Evolutionary conservation across 2,113 vertebrate genomes (phyloP).

Genomic region (Actenoides lindsayi): DNA sequence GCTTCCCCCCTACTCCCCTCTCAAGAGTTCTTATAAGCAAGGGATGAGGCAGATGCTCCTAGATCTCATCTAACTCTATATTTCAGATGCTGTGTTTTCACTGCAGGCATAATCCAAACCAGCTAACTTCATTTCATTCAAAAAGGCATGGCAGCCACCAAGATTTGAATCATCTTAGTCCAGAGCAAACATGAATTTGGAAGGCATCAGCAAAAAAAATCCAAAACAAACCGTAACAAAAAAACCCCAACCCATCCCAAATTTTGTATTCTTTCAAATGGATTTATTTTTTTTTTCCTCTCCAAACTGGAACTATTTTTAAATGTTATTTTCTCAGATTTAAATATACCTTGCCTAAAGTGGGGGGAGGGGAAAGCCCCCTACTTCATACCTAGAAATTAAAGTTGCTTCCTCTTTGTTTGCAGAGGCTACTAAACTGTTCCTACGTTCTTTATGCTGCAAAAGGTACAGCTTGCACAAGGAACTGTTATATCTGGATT

Average conservation of each 20-base stretch:
- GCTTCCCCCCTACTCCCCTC: neutral
- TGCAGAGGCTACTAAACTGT: neutral
- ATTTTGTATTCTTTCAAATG: conserved; percentile 34
- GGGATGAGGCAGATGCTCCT: neutral
- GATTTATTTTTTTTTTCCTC: neutral
- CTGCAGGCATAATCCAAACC: neutral
- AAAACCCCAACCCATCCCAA: neutral
- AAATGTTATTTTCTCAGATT: conserved; percentile 29
- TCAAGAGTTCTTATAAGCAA: neutral
- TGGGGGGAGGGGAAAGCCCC: neutral
- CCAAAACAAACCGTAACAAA: neutral
- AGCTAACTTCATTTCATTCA: neutral
- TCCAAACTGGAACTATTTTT: neutral
- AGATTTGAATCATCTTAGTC: neutral
- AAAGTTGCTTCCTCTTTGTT: neutral
- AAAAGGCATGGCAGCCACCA: neutral
- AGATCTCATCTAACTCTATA: neutral
- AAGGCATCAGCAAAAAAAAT: neutral
- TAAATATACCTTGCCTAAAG: conserved; percentile 29
- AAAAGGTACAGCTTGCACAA: neutral
- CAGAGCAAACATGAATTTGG: conserved; percentile 22
- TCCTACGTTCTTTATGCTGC: neutral
- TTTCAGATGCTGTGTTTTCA: neutral
- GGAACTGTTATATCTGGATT: conserved; percentile 55
- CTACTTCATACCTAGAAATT: neutral